Percentiles rank a stretch among this genome's conserved stretches.
phyloP scores from a whole-genome alignment of 2,888 invertebrate genomes.

The Chymomyza fuscimana region DNA sequence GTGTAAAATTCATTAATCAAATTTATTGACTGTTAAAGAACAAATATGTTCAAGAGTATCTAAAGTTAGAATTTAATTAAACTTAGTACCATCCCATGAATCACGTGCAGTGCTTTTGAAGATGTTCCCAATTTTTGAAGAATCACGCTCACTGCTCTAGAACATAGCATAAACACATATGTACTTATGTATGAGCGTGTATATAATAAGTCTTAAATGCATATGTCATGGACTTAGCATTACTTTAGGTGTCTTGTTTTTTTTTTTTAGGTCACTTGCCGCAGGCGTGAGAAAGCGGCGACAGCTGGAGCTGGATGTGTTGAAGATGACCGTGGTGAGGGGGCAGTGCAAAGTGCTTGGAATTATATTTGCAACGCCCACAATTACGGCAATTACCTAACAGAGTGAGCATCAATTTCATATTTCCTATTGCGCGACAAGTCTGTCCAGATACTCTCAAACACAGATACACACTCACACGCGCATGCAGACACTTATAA shows the following conservation, averaged over 20 bases:
- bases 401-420: constrained; percentile 45
- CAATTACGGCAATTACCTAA: constrained; percentile 35
- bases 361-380: constrained; percentile 40
- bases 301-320: neutral
- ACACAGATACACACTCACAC: neutral
- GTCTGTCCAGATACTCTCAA: constrained; percentile 6
- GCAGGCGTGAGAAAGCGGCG: constrained; percentile 9
- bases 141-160: neutral
- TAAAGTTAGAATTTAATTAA: no score
- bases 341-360: constrained; percentile 7
- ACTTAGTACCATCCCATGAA: no score
- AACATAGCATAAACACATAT: neutral
- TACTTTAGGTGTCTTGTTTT: constrained; percentile 6
- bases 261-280: constrained; percentile 26
- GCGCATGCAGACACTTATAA: neutral
- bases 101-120: no score
- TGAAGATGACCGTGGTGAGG: neutral
- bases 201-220: neutral
- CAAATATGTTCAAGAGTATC: no score
- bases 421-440: constrained; percentile 50
- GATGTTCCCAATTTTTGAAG: neutral
- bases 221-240: neutral
- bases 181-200: neutral
- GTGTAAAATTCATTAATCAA: no score
- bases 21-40: no score